These are phyloP conservation scores for Lordiphosa fenestrarum DNA, from an alignment of 2,888 invertebrate genomes.

Conservation along the genomic window DNA sequence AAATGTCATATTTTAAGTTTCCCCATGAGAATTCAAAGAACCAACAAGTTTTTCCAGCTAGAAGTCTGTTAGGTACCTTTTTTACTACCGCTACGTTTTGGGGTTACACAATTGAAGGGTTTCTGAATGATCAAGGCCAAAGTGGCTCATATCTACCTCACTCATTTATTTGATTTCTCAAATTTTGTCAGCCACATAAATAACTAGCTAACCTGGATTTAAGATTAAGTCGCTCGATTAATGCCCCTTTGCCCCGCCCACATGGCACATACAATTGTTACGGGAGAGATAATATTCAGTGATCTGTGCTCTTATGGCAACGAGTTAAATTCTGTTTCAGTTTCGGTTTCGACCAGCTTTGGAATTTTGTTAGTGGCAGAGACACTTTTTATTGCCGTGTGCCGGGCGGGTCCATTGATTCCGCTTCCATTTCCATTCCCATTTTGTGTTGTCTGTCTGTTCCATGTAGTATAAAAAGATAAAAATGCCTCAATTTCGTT, in stretches of 20 bases:
- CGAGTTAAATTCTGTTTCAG: slow-evolving; percentile 69
- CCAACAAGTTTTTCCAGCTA: too few species aligned
- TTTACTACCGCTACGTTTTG: too few species aligned
- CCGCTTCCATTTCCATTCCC: slow-evolving; percentile 24
- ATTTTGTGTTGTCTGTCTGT: slow-evolving; percentile 8
- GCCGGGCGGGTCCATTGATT: slow-evolving; percentile 43
- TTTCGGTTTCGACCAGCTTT: slow-evolving; percentile 10
- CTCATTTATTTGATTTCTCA: too few species aligned
- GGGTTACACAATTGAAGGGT: too few species aligned
- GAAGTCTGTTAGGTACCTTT: too few species aligned
- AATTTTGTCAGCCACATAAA: too few species aligned
- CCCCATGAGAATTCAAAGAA: too few species aligned
- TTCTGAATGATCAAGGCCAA: too few species aligned
- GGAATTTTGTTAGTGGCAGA: slow-evolving; percentile 10
- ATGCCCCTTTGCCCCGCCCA: slow-evolving; percentile 63
- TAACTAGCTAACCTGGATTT: neutral
- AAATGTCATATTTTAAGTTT: too few species aligned
- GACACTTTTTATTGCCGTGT: slow-evolving; percentile 43
- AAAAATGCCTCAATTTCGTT: slow-evolving; percentile 43
- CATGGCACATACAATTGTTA: slow-evolving; percentile 76
- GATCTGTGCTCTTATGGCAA: slow-evolving; percentile 75
- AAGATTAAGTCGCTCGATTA: slow-evolving; percentile 6
- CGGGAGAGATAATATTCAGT: slow-evolving; percentile 77
- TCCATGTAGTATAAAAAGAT: slow-evolving; percentile 29
- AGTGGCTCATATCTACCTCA: too few species aligned